Base-by-base conservation (phyloP, 2,113 vertebrate species). In the Pteronura brasiliensis region DNA sequence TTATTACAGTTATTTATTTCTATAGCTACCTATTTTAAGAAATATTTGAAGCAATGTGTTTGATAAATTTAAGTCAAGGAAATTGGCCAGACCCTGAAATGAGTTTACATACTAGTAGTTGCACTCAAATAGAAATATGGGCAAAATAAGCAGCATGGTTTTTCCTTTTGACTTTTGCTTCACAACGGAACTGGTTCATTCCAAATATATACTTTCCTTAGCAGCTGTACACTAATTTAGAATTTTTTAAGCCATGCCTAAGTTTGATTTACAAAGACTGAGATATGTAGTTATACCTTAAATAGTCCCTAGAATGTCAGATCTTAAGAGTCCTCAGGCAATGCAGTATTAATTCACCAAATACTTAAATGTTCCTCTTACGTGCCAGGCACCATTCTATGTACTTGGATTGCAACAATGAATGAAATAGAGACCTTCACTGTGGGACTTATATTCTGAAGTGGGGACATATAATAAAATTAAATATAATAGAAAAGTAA, bases 51-150 rank as follows among this genome's bases (percentile, higher is more conserved):
- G 34, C 4, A 88, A 42, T 87, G 18, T 55, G 4, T 84, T 89
- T 87, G 21, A 86, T 69, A 69, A 69, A 69, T 79, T 72, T 95
- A 88, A 90, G 74, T 97, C 34, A 96, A 88, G 18, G 36, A 47
- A 96, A 85, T 34, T 92, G 61, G 21, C 27, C 47, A 94, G 89
- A 67, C 8, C 3, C 14, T 74, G 55, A 90, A 81, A 57, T 57
- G 8, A 76, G 25, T 76, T 91, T 77, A 69, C 0, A 59, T 27
- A 82, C 6, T 82, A 14, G 20, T 65, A 59, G 63, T 44, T 90
- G 42, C 52, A 96, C 29, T 74, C 25, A 84, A 49, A 80, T 67
- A 5, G 76, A 25, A 85, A 39, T 36, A 90, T 83, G 21, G 49
- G 1, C 90, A 61, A 82, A 84, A 88, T 90, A 74, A 49, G 83